Evolutionary conservation across 2,113 vertebrate species (phyloP).

Genomic region (Myrmecobius fasciatus): DNA sequence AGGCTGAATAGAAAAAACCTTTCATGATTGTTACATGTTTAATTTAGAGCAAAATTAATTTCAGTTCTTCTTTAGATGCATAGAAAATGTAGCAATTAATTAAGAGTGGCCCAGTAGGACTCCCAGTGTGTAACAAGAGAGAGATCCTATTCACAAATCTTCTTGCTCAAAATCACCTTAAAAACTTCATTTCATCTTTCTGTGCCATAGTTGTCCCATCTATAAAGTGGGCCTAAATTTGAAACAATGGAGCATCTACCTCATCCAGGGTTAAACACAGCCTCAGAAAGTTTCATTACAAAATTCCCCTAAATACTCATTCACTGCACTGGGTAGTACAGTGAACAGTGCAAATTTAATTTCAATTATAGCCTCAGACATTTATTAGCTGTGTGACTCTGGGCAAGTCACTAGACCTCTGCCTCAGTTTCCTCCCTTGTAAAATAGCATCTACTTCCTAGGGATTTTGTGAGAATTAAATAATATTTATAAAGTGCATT

Average conservation of each 20-base stretch:
- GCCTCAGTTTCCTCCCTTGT: not conserved
- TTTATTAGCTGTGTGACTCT: not conserved
- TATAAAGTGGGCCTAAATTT: not conserved
- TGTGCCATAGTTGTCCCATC: not conserved
- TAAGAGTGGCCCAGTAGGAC: slow-evolving; percentile 9
- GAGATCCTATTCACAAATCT: slow-evolving; percentile 42
- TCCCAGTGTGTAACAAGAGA: slow-evolving; percentile 52
- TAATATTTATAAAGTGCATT: not conserved
- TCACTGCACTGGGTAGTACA: not conserved
- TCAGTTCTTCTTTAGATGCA: slow-evolving; percentile 1
- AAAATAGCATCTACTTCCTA: not conserved
- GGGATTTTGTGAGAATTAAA: not conserved
- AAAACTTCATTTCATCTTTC: slow-evolving; percentile 7
- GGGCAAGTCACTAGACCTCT: not conserved
- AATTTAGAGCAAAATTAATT: slow-evolving; percentile 55
- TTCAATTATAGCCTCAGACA: not conserved
- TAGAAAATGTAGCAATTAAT: slow-evolving; percentile 44
- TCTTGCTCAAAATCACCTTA: slow-evolving; percentile 6
- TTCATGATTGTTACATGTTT: slow-evolving; percentile 15
- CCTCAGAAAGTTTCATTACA: not conserved
- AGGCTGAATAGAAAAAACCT: slow-evolving; percentile 65
- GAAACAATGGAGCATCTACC: not conserved
- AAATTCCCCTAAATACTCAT: not conserved
- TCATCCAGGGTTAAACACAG: not conserved
- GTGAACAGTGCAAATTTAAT: not conserved